phyloP scores from a whole-genome alignment of 2,888 invertebrate genomes.

The Agrochola lychnidis region DNA sequence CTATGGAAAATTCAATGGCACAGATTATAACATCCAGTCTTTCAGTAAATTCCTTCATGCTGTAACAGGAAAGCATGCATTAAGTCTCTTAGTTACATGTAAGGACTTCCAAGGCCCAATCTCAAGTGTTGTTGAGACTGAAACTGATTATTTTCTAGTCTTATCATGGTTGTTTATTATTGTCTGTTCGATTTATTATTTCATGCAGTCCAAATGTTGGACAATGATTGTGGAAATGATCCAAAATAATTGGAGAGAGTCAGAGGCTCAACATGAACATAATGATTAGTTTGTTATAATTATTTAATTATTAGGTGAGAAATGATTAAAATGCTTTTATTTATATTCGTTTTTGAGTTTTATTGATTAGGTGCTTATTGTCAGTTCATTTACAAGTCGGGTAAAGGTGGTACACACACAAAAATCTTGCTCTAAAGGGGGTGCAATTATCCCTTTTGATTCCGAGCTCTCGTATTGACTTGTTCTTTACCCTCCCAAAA shows the following conservation, averaged over 20 bases:
- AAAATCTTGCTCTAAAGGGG: background rate
- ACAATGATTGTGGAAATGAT: conserved; percentile 95
- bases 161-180: conserved; percentile 96
- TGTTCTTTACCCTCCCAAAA: background rate
- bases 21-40: conserved; percentile 94
- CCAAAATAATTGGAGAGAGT: conserved; percentile 96
- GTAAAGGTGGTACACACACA: too few relatives aligned
- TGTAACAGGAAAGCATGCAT: conserved; percentile 93
- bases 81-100: conserved; percentile 93
- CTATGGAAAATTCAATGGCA: conserved; percentile 95
- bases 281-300: conserved; percentile 88
- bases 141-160: conserved; percentile 95
- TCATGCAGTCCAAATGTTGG: conserved; percentile 94
- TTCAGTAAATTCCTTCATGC: conserved; percentile 95
- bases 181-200: conserved; percentile 93
- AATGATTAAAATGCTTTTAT: conserved; percentile 37
- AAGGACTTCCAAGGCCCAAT: conserved; percentile 96
- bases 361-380: background rate
- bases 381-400: background rate
- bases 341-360: conserved; percentile 21
- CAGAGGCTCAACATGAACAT: conserved; percentile 95
- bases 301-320: conserved; percentile 49
- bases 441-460: background rate
- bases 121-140: conserved; percentile 93
- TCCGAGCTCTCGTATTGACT: background rate